Conservation (phyloP, 2,797 vertebrate species). For the Cheirogaleus major region DNA sequence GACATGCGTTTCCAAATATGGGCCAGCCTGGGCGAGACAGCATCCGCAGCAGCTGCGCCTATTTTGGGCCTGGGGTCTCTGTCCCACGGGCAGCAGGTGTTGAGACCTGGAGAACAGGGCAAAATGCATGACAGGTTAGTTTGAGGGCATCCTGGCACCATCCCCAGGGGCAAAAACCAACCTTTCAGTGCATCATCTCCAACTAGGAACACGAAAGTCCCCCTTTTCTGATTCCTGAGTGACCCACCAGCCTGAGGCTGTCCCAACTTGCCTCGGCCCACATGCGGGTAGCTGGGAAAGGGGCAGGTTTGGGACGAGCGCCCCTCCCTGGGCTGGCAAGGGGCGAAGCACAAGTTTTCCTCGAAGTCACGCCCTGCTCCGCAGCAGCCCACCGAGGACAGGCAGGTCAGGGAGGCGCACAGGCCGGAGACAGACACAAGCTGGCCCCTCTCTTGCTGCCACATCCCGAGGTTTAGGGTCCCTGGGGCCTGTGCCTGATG, state of each 20-base stretch:
- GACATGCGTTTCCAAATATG: not conserved
- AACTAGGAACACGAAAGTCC: not conserved
- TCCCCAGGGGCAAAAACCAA: not conserved
- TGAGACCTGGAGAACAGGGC: not conserved
- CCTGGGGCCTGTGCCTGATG: rapidly evolving
- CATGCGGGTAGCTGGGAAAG: not conserved
- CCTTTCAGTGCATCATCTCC: not conserved
- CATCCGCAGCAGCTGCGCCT: slow-evolving; percentile 15
- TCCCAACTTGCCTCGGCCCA: not conserved
- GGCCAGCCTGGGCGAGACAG: not conserved
- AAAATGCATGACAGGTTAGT: not conserved
- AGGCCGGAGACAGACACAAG: not conserved
- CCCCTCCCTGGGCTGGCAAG: not conserved
- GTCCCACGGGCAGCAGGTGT: not conserved
- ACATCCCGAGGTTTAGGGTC: rapidly evolving
- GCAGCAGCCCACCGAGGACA: not conserved
- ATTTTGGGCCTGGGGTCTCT: slow-evolving; percentile 51
- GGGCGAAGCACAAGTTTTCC: too few relatives aligned
- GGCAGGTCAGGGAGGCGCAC: not conserved
- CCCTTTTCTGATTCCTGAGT: not conserved
- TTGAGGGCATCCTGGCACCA: not conserved
- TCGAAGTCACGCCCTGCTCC: rapidly evolving
- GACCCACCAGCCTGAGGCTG: not conserved
- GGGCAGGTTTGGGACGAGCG: not conserved
- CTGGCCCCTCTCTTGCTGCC: not conserved